phyloP scores from a whole-genome alignment of 2,888 invertebrate species.

The Conomelus anceps region DNA sequence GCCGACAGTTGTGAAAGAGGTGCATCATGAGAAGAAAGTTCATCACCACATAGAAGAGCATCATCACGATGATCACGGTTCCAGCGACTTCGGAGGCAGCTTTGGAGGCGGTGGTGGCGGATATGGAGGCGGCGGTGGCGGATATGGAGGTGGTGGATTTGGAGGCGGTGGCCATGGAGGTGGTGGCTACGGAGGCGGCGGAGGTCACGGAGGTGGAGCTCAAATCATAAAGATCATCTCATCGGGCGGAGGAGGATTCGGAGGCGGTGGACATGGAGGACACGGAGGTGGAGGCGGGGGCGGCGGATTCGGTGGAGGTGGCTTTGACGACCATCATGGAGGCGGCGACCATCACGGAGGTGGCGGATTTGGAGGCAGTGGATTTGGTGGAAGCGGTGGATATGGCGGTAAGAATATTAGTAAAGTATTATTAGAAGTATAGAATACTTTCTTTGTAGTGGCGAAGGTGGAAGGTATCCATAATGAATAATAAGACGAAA shows the following conservation, averaged over 20 bases:
- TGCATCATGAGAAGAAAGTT: constrained; percentile 36
- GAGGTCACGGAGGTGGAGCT: constrained; percentile 22
- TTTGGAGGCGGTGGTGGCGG: constrained; percentile 21
- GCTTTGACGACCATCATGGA: background rate
- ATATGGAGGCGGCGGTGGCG: constrained; percentile 12
- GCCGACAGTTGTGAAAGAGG: constrained; percentile 35
- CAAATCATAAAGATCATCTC: background rate
- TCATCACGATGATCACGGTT: constrained; percentile 31
- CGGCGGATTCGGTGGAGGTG: background rate
- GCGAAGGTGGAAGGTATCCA: no score
- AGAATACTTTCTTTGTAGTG: no score
- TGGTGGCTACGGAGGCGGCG: background rate
- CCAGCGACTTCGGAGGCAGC: constrained; percentile 25
- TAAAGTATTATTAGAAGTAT: background rate
- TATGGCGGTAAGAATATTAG: background rate
- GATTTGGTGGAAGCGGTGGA: background rate
- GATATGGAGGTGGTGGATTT: constrained; percentile 16
- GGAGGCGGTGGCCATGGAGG: constrained; percentile 15
- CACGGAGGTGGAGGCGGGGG: background rate
- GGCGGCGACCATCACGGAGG: background rate
- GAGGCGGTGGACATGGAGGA: constrained; percentile 8
- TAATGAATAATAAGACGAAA: no score
- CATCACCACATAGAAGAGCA: constrained; percentile 34
- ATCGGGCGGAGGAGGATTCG: constrained; percentile 22
- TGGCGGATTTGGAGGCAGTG: background rate